Evolutionary conservation across 2,888 invertebrate species (phyloP).

Genomic region (Lumbricus terrestris): DNA sequence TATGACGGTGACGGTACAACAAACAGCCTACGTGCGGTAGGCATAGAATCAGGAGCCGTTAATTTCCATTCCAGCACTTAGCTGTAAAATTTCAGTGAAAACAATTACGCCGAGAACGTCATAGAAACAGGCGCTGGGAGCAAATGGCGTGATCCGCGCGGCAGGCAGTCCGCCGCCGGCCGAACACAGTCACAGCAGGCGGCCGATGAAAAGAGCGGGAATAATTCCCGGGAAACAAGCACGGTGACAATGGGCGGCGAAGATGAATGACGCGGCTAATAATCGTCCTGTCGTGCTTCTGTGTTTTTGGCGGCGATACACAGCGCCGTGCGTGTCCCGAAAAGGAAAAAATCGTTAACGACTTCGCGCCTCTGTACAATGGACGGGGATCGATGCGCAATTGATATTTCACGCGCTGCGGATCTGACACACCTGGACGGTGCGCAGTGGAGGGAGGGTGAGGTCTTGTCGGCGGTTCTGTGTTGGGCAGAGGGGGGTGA

Average conservation of each 20-base stretch:
- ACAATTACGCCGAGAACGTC: neutral
- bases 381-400: neutral
- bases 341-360: neutral
- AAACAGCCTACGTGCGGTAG: neutral
- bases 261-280: neutral
- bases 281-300: neutral
- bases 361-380: neutral
- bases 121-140: neutral
- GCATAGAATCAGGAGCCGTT: neutral
- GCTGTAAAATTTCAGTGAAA: neutral
- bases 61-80: neutral
- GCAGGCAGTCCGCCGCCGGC: neutral
- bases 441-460: neutral
- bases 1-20: neutral
- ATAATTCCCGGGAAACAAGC: neutral
- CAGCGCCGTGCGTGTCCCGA: neutral
- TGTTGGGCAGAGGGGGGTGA: neutral
- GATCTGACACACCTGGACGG: neutral
- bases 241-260: neutral
- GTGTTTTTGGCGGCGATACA: conserved; percentile 3
- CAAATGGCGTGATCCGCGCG: neutral
- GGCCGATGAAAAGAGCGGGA: neutral
- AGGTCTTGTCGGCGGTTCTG: neutral
- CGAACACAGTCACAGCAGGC: neutral
- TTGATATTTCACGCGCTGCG: neutral